A percentile compares a stretch with the other conserved stretches of the same genome.
phyloP scores from a whole-genome alignment of 2,797 vertebrate genomes.

The Platyrinchus mystaceus region DNA sequence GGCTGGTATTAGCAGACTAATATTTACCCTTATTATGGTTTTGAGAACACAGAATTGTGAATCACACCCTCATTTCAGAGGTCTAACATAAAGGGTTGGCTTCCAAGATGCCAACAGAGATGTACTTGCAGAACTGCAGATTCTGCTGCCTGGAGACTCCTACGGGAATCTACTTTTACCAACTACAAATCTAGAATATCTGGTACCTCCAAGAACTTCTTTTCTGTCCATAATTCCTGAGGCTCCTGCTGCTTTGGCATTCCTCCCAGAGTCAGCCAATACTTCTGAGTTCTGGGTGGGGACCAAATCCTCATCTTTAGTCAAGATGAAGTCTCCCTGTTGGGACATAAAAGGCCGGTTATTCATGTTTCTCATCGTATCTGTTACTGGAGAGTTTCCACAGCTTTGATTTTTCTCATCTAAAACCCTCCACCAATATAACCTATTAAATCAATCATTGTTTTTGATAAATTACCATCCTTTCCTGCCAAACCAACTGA shows the following conservation, averaged over 20 bases:
- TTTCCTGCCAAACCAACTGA: background rate
- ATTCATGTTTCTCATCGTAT: background rate
- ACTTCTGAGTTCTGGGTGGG: background rate
- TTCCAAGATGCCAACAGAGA: background rate
- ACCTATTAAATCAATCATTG: background rate
- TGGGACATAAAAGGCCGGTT: constrained; percentile 16
- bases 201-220: constrained; percentile 80
- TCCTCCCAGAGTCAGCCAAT: constrained; percentile 9
- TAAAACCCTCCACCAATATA: background rate
- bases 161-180: background rate
- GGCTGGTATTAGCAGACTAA: background rate
- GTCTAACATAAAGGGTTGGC: background rate
- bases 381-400: background rate
- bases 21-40: background rate
- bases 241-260: constrained; percentile 66
- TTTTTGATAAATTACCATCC: background rate
- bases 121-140: background rate
- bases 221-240: constrained; percentile 80
- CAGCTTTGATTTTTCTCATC: background rate
- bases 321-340: constrained; percentile 75
- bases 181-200: constrained; percentile 13
- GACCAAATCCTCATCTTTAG: constrained; percentile 25
- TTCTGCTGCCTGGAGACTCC: background rate
- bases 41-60: background rate
- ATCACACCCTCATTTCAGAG: background rate